Evolutionary conservation across 2,888 invertebrate species (phyloP), one percentile per base, ranked within the genome.

Genomic region (Tachystola acroxantha): DNA sequence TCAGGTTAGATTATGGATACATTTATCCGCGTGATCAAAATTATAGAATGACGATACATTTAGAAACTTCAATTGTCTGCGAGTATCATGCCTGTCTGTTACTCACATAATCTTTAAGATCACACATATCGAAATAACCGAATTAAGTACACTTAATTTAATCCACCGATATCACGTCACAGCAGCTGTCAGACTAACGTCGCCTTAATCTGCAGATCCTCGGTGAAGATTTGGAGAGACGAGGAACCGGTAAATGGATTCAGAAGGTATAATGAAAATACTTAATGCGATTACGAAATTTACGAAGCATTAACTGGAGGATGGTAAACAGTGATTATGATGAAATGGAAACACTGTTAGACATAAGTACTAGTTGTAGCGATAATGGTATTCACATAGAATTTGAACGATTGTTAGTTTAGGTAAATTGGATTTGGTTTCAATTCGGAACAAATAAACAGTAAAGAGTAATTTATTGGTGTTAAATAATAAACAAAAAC

Each of bases 111-210:
- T n/a, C n/a, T n/a, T n/a, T n/a, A n/a, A 10, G 27, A 10, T 27
- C 49, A 27, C 43, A 40, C 48, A 43, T 66, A 78, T 78, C 75
- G 64, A 65, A 32, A 27, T 80, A 80, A 81, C 64, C 59, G 59
- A 58, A 72, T 80, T 77, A 74, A 51, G 52, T 57, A 64, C 80
- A 73, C 64, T 64, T 66, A 71, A 79, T 80, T 79, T 79, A 75
- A 78, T 76, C 64, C 51, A 63, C 64, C 53, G 63, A 64, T 59
- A 59, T 54, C 53, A 53, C 47, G 66, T 64, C 71, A 64, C 58
- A 64, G 60, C 67, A 64, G 40, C 61, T 74, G 84, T 77, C 82
- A 48, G 65, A 50, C 67, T 73, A 68, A 52, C 52, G 68, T 76
- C 77, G 54, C 32, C 63, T 59, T 62, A 65, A 64, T 58, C 52